Evolutionary conservation across 2,113 vertebrate genomes (phyloP).

Genomic region (Mormyrus iriodes): DNA sequence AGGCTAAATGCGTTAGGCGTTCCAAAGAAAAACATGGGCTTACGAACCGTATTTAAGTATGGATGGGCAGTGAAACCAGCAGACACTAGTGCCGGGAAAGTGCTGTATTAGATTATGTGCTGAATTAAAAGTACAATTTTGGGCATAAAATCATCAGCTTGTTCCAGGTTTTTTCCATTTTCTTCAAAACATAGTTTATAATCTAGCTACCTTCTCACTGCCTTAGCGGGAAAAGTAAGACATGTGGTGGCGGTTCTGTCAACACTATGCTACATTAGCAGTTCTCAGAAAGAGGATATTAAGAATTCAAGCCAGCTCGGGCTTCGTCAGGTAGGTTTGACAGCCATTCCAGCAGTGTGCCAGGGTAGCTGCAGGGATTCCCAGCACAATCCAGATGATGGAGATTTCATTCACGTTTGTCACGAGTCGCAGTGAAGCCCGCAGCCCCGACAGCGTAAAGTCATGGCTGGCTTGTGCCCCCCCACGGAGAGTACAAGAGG

Average conservation of each 20-base stretch:
- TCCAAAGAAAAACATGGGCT: too few relatives aligned
- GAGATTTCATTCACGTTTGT: not conserved
- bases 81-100: not conserved
- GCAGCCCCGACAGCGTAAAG: not conserved
- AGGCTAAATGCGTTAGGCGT: not conserved
- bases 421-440: not conserved
- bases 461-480: not conserved
- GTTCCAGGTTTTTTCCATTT: not conserved
- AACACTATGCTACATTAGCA: not conserved
- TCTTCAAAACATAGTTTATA: not conserved
- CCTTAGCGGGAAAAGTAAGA: not conserved
- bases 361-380: not conserved
- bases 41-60: not conserved
- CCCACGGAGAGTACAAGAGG: not conserved
- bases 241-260: not conserved
- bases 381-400: not conserved
- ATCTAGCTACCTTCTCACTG: not conserved
- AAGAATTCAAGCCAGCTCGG: not conserved
- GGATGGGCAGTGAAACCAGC: not conserved
- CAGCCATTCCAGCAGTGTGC: not conserved
- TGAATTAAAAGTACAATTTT: not conserved
- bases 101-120: not conserved
- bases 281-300: not conserved
- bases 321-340: not conserved
- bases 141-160: not conserved